phyloP scores from a whole-genome alignment of 2,888 invertebrate genomes.

The Synergus itoensis region DNA sequence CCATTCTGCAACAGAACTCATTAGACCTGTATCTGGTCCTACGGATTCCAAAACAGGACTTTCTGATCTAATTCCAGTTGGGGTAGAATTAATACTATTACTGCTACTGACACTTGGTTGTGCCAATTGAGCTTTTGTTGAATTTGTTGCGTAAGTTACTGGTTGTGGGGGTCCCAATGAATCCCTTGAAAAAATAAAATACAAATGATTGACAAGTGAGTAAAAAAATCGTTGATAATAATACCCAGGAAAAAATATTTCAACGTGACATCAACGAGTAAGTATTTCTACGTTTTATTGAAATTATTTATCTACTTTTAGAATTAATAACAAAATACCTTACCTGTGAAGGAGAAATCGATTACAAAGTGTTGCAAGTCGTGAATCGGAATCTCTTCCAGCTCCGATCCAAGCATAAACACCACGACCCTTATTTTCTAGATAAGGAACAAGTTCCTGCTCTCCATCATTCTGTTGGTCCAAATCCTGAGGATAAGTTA shows the following conservation, averaged over 20 bases:
- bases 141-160: constrained; percentile 49
- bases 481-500: constrained; percentile 69
- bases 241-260: too few species aligned
- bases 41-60: constrained; percentile 68
- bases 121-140: constrained; percentile 57
- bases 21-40: constrained; percentile 61
- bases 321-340: not conserved
- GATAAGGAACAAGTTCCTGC: constrained; percentile 74
- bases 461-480: constrained; percentile 67
- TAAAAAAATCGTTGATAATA: not conserved
- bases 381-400: constrained; percentile 92
- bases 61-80: constrained; percentile 59
- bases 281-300: too few species aligned
- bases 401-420: constrained; percentile 96
- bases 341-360: constrained; percentile 86
- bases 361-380: constrained; percentile 86
- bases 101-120: constrained; percentile 47
- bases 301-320: not conserved
- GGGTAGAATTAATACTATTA: constrained; percentile 46
- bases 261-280: too few species aligned
- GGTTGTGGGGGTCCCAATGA: constrained; percentile 66
- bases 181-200: constrained; percentile 62
- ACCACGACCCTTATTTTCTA: constrained; percentile 76
- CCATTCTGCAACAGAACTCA: constrained; percentile 69
- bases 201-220: not conserved